Evolutionary conservation across 2,113 vertebrate genomes (phyloP), one percentile per base, ranked within the genome.

Genomic region (Centrocercus urophasianus): DNA sequence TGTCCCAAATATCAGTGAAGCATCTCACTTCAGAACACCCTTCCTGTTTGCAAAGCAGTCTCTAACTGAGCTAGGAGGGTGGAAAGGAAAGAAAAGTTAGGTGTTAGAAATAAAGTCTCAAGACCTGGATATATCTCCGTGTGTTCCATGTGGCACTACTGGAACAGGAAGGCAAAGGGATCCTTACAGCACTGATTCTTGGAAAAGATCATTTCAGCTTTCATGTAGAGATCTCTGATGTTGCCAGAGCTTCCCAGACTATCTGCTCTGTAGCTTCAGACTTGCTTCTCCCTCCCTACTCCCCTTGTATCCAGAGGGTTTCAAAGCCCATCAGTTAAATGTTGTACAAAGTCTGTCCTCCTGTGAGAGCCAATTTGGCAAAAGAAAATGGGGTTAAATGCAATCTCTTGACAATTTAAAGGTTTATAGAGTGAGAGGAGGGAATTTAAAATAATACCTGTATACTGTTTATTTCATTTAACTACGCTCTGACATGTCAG

Each of bases 331-430:
- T 34, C 34, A 48, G 69, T 86, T 81, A 74, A 63, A 59, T 19
- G 19, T 65, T 17, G 14, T 61, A 8, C 18, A 36, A 52, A 75
- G 24, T 25, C 43, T 50, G 24, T 73, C 28, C 45, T 81, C 13
- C 28, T 64, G 6, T 75, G 67, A 32, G 71, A 64, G 4, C 13
- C 47, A 54, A 17, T 5, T 12, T 43, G 45, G 57, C 32, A 65
- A 32, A 63, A 72, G 56, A 86, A 88, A 94, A 64, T 13, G 72
- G 28, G 34, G 30, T 71, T 86, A 90, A 81, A 70, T 74, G 19
- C 20, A 57, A 13, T 42, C 42, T 47, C 27, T 42, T 91, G 72
- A n/a, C 11, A 79, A 28, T 95, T 69, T 72, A 34, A 2, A 1
- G 6, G 13, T 75, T 86, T 91, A 65, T 25, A 34, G 82, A 83